phyloP scores from a whole-genome alignment of 2,888 invertebrate genomes.

The Hydropsyche betteni region DNA sequence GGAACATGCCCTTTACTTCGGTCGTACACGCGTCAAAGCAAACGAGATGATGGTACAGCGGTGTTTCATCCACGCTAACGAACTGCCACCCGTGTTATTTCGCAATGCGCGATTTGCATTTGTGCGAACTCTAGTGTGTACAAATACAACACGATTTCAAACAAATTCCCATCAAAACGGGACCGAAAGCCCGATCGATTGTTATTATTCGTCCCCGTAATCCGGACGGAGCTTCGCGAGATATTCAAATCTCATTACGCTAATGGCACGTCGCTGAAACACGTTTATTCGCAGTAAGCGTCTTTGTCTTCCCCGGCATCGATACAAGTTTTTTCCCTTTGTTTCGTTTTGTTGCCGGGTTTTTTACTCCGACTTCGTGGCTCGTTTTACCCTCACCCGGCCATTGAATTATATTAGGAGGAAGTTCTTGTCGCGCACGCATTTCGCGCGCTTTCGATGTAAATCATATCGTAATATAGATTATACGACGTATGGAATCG shows the following conservation, averaged over 20 bases:
- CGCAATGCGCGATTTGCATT: no score
- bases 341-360: neutral
- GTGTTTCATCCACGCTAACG: no score
- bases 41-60: no score
- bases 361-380: neutral
- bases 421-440: neutral
- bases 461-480: constrained; percentile 26
- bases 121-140: no score
- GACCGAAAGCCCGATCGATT: neutral
- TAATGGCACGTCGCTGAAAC: constrained; percentile 39
- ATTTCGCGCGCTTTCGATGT: constrained; percentile 14
- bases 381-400: no score
- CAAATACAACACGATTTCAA: no score
- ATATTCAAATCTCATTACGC: constrained; percentile 44
- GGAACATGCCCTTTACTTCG: no score
- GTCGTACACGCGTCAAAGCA: no score
- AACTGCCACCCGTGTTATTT: no score
- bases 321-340: constrained; percentile 22
- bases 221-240: neutral
- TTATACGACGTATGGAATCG: neutral
- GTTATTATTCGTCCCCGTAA: constrained; percentile 7
- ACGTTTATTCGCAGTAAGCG: constrained; percentile 40
- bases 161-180: no score
- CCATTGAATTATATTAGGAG: constrained; percentile 23
- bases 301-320: constrained; percentile 35